Percentiles rank a stretch among this genome's conserved stretches.
phyloP scores from a whole-genome alignment of 2,888 invertebrate genomes.

The Carterocephalus palaemon region DNA sequence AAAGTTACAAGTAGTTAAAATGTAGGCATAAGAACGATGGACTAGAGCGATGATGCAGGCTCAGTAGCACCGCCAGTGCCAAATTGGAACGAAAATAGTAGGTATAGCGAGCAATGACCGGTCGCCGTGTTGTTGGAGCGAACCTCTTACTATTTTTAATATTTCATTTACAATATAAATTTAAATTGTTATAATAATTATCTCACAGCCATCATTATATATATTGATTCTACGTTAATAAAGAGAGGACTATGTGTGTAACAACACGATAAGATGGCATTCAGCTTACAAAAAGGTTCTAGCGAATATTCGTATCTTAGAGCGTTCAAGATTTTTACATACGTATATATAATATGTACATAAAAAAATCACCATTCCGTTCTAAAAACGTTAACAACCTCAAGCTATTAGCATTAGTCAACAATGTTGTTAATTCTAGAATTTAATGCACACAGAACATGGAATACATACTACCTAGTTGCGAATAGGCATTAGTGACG shows the following conservation, averaged over 20 bases:
- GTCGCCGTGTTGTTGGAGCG: conserved; percentile 56
- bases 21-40: conserved; percentile 7
- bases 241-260: conserved; percentile 73
- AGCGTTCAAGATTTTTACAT: conserved; percentile 57
- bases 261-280: conserved; percentile 72
- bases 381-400: conserved; percentile 79
- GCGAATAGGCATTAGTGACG: conserved; percentile 51
- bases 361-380: conserved; percentile 74
- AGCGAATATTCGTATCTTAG: conserved; percentile 69
- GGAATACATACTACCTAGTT: conserved; percentile 57
- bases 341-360: conserved; percentile 66
- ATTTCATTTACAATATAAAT: conserved; percentile 74
- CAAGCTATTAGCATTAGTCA: conserved; percentile 80
- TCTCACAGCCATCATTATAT: conserved; percentile 80
- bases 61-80: conserved; percentile 36
- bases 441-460: conserved; percentile 73
- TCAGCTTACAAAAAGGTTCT: conserved; percentile 73
- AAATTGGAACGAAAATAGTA: conserved; percentile 32
- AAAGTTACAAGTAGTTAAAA: conserved; percentile 35
- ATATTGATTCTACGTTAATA: conserved; percentile 78
- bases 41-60: conserved; percentile 32
- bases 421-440: conserved; percentile 77
- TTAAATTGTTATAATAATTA: conserved; percentile 77
- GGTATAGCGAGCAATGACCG: conserved; percentile 39
- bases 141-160: conserved; percentile 60